Conservation (phyloP, 35 echinoderm and acorn worm species). For the Ophioderma brevispina region DNA sequence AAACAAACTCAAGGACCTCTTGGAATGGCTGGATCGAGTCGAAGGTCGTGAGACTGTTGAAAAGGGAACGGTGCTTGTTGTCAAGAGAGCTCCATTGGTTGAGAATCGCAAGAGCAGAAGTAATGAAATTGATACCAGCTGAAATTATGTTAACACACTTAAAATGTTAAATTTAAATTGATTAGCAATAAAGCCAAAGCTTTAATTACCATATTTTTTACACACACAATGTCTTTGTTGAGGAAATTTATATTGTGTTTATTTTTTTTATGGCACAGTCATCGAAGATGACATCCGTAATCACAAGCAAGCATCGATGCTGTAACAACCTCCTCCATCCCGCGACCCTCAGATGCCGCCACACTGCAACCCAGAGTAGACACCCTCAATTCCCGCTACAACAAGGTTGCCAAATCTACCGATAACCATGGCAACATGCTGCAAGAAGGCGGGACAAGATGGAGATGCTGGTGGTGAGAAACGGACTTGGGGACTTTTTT, state of each 20-base stretch:
- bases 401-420: conserved; percentile 56
- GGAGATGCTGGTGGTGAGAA: conserved; percentile 80
- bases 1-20: conserved; percentile 81
- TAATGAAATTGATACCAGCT: conserved; percentile 7
- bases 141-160: no score
- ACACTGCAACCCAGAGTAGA: conserved; percentile 75
- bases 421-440: conserved; percentile 66
- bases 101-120: conserved; percentile 94
- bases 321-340: conserved; percentile 75
- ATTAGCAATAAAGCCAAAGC: no score
- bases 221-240: no score
- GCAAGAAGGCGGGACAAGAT: conserved; percentile 69
- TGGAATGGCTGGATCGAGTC: conserved; percentile 86
- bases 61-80: conserved; percentile 84
- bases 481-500: no score
- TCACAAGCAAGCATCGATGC: conserved; percentile 73
- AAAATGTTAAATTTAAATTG: no score
- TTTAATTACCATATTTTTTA: no score
- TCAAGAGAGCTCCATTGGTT: conserved; percentile 85
- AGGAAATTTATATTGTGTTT: no score
- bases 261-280: no score
- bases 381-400: conserved; percentile 80
- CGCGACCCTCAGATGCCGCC: conserved; percentile 63
- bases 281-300: conserved; percentile 80
- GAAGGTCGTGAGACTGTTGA: conserved; percentile 83